These are phyloP conservation scores for Eubasilissa regina DNA, from an alignment of 1,140 invertebrate species.

Conservation along the genomic window DNA sequence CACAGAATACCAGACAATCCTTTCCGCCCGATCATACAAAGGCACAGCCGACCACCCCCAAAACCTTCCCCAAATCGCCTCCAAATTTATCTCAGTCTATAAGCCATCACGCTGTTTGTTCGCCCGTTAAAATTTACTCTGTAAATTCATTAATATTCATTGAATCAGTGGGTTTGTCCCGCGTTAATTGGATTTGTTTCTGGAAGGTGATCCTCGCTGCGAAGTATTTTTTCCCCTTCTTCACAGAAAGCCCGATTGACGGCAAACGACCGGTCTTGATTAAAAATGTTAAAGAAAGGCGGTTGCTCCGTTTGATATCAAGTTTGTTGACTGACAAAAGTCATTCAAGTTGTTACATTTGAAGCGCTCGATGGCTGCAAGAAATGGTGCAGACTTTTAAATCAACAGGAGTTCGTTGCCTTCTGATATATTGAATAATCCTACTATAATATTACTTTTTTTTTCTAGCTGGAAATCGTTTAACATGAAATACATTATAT, in stretches of 20 bases:
- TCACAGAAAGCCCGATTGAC: slow-evolving; percentile 2
- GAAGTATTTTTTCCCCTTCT: slow-evolving; percentile 8
- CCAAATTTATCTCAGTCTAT: slow-evolving; percentile 2
- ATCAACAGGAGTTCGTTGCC: not conserved
- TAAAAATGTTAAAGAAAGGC: slow-evolving; percentile 28
- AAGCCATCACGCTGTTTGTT: slow-evolving; percentile 16
- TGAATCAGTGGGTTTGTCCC: slow-evolving; percentile 10
- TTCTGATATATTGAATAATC: too few species aligned
- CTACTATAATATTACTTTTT: too few species aligned
- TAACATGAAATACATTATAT: too few species aligned
- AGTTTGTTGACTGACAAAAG: slow-evolving; percentile 9
- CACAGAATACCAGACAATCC: slow-evolving; percentile 44
- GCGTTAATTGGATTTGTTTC: slow-evolving; percentile 42
- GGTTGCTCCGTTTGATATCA: slow-evolving; percentile 26
- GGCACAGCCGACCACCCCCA: not conserved
- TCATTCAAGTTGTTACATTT: slow-evolving; percentile 25
- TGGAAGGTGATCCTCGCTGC: not conserved
- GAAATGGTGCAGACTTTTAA: slow-evolving; percentile 2
- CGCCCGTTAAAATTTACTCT: slow-evolving; percentile 3
- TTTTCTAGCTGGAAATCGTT: not conserved
- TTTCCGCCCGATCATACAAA: slow-evolving; percentile 45
- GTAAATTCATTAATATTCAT: slow-evolving; percentile 27
- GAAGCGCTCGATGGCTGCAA: not conserved
- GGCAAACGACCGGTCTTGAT: slow-evolving; percentile 32
- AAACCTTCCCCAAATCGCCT: slow-evolving; percentile 5